Conservation (phyloP, 2,888 invertebrate species). For the Lasioglossum pauxillum region DNA sequence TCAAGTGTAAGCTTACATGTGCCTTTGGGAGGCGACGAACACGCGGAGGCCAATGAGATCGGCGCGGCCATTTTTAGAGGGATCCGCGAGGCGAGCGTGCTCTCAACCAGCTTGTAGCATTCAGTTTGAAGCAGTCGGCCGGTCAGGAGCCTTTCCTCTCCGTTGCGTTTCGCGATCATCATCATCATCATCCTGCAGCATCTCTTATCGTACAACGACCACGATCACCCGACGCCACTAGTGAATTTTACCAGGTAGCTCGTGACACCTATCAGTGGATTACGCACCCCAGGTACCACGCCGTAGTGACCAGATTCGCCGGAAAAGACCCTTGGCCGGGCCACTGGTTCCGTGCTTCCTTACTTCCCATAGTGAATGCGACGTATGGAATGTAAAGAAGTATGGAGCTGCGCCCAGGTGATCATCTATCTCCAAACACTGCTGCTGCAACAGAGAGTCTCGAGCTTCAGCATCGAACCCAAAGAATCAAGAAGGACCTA, state of each 20-base stretch:
- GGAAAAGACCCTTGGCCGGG: conserved; percentile 83
- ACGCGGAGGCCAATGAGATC: conserved; percentile 83
- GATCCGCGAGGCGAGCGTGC: conserved; percentile 73
- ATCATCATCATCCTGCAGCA: conserved; percentile 19
- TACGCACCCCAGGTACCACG: conserved; percentile 28
- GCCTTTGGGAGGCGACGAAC: conserved; percentile 71
- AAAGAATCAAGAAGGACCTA: not conserved
- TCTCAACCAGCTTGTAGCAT: conserved; percentile 77
- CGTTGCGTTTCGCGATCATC: conserved; percentile 33
- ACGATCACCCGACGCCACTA: not conserved
- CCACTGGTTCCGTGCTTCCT: conserved; percentile 97
- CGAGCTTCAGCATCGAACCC: not conserved
- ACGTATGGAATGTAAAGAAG: conserved; percentile 99
- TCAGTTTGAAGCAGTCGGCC: conserved; percentile 80
- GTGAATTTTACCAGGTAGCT: conserved; percentile 41
- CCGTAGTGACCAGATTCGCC: not conserved
- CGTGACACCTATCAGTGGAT: conserved; percentile 48
- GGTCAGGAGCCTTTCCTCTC: conserved; percentile 68
- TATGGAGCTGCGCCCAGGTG: conserved; percentile 89
- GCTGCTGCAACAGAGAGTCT: not conserved
- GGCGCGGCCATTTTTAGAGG: conserved; percentile 84
- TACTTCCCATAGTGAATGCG: conserved; percentile 95
- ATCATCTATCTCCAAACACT: conserved; percentile 47
- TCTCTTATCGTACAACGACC: not conserved
- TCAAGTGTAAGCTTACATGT: conserved; percentile 84